Percentiles rank a stretch among this genome's conserved stretches.
phyloP scores from a whole-genome alignment of 1,140 invertebrate species.

The Dendroctonus ponderosae region DNA sequence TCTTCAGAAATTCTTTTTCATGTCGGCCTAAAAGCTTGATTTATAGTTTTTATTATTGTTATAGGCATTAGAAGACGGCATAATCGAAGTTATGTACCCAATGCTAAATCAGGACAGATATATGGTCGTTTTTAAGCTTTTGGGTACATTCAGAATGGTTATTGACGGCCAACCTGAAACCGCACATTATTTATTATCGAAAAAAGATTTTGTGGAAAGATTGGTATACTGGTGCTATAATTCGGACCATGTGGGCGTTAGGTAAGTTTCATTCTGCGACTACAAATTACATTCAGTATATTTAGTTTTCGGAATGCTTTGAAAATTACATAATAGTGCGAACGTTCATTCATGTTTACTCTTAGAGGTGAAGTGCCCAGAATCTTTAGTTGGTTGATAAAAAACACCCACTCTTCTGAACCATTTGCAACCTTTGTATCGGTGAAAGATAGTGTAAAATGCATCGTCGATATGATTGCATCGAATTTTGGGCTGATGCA shows the following conservation, averaged over 20 bases:
- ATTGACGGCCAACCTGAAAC: constrained; percentile 76
- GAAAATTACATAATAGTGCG: neutral
- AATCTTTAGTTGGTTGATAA: constrained; percentile 78
- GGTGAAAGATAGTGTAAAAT: constrained; percentile 66
- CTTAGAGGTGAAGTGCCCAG: constrained; percentile 77
- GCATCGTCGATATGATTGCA: constrained; percentile 76
- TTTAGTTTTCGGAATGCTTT: too few species aligned
- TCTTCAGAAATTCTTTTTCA: too few species aligned
- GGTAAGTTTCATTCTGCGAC: constrained; percentile 7
- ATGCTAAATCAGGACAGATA: constrained; percentile 72
- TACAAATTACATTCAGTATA: too few species aligned
- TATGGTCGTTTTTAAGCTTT: constrained; percentile 80
- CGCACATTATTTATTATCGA: constrained; percentile 60
- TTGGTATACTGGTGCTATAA: constrained; percentile 76
- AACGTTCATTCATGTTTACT: neutral
- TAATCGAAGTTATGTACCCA: constrained; percentile 71
- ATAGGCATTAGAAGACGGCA: constrained; percentile 61
- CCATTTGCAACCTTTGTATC: constrained; percentile 61
- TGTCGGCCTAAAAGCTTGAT: too few species aligned
- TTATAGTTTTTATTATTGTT: neutral
- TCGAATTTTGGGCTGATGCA: constrained; percentile 84
- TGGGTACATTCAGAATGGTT: constrained; percentile 83
- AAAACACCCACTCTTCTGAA: constrained; percentile 60
- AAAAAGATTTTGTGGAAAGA: constrained; percentile 60
- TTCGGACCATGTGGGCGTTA: constrained; percentile 76